A percentile compares a stretch with the other conserved stretches of the same genome.
Conservation (phyloP, 2,113 vertebrate species). For the Platichthys stellatus region DNA sequence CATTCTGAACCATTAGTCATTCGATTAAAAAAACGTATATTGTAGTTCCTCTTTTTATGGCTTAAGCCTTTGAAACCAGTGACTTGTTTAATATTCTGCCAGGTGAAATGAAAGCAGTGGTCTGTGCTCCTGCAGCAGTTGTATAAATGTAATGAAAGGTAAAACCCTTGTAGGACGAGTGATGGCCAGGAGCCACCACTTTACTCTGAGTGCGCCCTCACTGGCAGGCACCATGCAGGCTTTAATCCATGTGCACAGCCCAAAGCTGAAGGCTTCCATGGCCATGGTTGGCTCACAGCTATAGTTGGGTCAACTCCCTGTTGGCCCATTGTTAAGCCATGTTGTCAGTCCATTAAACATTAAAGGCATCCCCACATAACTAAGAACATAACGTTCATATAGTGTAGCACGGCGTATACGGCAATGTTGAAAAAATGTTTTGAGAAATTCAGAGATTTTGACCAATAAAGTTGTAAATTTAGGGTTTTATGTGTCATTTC, state of each 20-base stretch:
- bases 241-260: conserved; percentile 29
- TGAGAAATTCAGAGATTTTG: no score
- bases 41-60: background rate
- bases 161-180: conserved; percentile 59
- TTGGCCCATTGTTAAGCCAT: conserved; percentile 19
- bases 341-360: conserved; percentile 7
- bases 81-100: conserved; percentile 3
- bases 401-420: no score
- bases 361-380: no score
- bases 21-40: no score
- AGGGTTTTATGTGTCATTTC: no score
- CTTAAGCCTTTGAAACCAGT: background rate
- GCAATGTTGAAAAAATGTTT: no score
- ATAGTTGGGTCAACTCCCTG: conserved; percentile 19
- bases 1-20: no score
- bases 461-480: no score
- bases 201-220: conserved; percentile 35
- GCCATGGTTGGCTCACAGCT: conserved; percentile 34
- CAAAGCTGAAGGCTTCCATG: conserved; percentile 37
- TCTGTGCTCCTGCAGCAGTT: conserved; percentile 40
- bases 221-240: conserved; percentile 42
- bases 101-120: conserved; percentile 30
- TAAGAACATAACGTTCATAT: no score
- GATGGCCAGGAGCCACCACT: conserved; percentile 63
- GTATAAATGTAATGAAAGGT: conserved; percentile 57